These are phyloP conservation scores for Sinelater perroti DNA, from an alignment of 2,888 invertebrate genomes.

Conservation along the genomic window DNA sequence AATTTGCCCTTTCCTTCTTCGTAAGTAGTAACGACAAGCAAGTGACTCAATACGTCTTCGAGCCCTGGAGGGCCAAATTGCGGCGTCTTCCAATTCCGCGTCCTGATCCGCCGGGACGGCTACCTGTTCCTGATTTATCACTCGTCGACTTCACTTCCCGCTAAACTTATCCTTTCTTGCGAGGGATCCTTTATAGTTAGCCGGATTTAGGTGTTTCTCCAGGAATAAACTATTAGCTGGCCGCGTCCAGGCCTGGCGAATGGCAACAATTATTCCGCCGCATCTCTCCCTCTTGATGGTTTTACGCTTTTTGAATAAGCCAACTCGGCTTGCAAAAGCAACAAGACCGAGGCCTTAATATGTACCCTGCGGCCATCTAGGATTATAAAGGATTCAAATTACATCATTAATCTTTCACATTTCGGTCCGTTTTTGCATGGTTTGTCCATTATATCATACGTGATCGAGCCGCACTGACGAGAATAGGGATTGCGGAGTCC, in stretches of 20 bases:
- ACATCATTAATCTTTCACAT: slow-evolving; percentile 59
- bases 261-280: slow-evolving; percentile 38
- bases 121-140: slow-evolving; percentile 62
- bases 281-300: slow-evolving; percentile 2
- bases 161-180: slow-evolving; percentile 58
- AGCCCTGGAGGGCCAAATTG: slow-evolving; percentile 54
- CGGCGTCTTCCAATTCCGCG: slow-evolving; percentile 57
- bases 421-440: slow-evolving; percentile 57
- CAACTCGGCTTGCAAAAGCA: slow-evolving; percentile 1
- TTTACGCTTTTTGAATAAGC: slow-evolving; percentile 16
- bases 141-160: slow-evolving; percentile 60
- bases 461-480: slow-evolving; percentile 49
- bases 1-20: slow-evolving; percentile 13
- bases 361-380: slow-evolving; percentile 30
- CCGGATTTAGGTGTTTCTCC: slow-evolving; percentile 57
- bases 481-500: slow-evolving; percentile 36
- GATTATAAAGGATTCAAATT: slow-evolving; percentile 58
- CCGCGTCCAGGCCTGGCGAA: slow-evolving; percentile 41
- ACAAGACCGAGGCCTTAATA: slow-evolving; percentile 30
- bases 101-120: slow-evolving; percentile 58
- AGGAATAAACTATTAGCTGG: slow-evolving; percentile 57
- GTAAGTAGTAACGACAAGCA: slow-evolving; percentile 39
- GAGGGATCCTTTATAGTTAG: slow-evolving; percentile 61
- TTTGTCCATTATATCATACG: slow-evolving; percentile 58
- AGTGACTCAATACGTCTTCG: slow-evolving; percentile 56